Conservation (phyloP, 2,113 vertebrate genomes). For the Acanthisitta chloris region DNA sequence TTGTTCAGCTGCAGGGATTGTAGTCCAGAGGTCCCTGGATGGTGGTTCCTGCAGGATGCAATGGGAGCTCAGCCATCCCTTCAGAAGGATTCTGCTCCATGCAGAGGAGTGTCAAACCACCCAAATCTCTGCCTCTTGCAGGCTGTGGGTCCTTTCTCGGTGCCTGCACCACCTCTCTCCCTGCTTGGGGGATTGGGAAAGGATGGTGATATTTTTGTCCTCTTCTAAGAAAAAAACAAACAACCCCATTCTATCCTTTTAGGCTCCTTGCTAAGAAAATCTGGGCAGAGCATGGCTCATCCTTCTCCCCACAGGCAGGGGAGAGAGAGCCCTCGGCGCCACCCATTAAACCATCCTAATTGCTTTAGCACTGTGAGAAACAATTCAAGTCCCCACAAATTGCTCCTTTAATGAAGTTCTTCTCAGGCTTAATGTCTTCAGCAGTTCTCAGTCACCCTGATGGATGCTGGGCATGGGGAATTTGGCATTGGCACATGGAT, state of each 20-base stretch:
- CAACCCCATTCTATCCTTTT: not conserved
- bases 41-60: not conserved
- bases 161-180: not conserved
- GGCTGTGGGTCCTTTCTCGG: not conserved
- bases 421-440: not conserved
- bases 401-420: not conserved
- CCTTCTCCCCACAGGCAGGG: not conserved
- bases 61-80: not conserved
- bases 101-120: no score
- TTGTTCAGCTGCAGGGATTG: accelerated
- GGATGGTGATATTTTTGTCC: not conserved
- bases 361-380: not conserved
- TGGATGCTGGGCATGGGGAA: not conserved
- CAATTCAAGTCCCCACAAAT: not conserved
- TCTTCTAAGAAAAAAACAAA: not conserved
- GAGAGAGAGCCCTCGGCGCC: not conserved
- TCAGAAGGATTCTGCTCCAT: not conserved
- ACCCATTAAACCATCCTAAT: not conserved
- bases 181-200: not conserved
- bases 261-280: not conserved
- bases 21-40: not conserved
- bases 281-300: not conserved
- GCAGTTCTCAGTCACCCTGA: not conserved
- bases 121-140: accelerated
- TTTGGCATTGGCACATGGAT: accelerated